Base-by-base conservation (phyloP, 2,888 invertebrate species). In the Gibbula magus region DNA sequence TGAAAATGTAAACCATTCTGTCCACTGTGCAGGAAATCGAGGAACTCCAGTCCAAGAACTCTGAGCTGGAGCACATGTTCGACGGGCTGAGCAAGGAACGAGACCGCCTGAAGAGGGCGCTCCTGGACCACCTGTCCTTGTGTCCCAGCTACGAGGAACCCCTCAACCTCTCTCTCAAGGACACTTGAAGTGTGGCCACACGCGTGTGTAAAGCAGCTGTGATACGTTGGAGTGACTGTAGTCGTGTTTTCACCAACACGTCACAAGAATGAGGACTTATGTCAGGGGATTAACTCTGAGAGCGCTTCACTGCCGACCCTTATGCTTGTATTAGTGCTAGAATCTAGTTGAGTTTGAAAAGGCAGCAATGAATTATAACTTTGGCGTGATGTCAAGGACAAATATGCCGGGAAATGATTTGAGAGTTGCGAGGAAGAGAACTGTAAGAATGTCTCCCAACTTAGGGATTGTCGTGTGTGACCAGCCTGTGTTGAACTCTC, bases 41-140 rank as follows among this genome's bases (percentile, higher is more conserved):
- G 53, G 56, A 81, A 1, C 77, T 88, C n/a, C 81, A 85, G 73
- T 78, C 73, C 25, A 84, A 83, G 66, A 88, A 88, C 79, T 78
- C 78, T 29, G 81, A 85, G 0, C 66, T 88, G 56, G 67, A 82
- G 35, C 79, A 81, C 5, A 84, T 83, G 79, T 84, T 85, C 52
- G 79, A 73, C 35, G 81, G 83, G n/a, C 81, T 88, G 66, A 81
- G 85, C 82, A 79, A 80, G 22, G 86, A 88, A 73, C 80, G 83
- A 10, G 85, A 86, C 56, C 80, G 81, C 18, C 81, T 86, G 29
- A 79, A 84, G 8, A 79, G 81, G n/a, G 82, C 83, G 70, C 81
- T 84, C 25, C 78, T 79, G 35, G 81, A 78, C 61, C 84, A 84
- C 76, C 82, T 79, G 51, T 79, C 79, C 54, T 66, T 77, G 56